Evolutionary conservation across 2,888 invertebrate genomes (phyloP), one percentile per base, ranked within the genome.

Genomic region (Drosophila nigricruria): DNA sequence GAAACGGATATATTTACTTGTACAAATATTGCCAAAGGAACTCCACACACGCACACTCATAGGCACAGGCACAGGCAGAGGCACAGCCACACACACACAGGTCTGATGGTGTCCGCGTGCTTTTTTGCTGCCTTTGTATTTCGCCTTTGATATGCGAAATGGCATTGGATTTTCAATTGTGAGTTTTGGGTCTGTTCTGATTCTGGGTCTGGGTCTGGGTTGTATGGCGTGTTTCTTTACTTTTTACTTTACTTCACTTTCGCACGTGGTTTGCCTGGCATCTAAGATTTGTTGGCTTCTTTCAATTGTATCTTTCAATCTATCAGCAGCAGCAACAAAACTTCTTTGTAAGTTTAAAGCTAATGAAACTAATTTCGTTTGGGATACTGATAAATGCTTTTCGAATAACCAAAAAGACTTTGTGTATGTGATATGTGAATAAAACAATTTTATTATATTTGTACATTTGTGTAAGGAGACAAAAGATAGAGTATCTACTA

Each of bases 221-320:
- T 27, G 18, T 49, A 43, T 79, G 80, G 83, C 80, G 69, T 79
- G 77, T 49, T 71, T 60, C 6, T 6, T 27, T 18, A 12, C 10
- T 61, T 34, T 54, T 12, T 38, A 5, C 30, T 23, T 16, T 42
- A 6, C 40, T 43, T 40, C 30, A 16, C 14, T 38, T 43, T 9
- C 64, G 53, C 74, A 81, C 82, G 79, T 84, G 85, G 85, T 67
- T 43, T 52, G 20, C 23, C 38, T 14, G n/a, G 14, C 32, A 8
- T 50, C 30, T 5, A 10, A 10, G 18, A 40, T 9, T n/a, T 32
- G 12, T 4, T 32, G 12, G 32, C 20, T 12, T 42, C 18, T 5
- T 10, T 9, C 18, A 36, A 36, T 32, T 32, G 32, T 27, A 27
- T n/a, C 27, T 10, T 49, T 49, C 5, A 27, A 20, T 36, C 5